Conservation (phyloP, 2,797 vertebrate genomes). For the Garrulus glandarius region DNA sequence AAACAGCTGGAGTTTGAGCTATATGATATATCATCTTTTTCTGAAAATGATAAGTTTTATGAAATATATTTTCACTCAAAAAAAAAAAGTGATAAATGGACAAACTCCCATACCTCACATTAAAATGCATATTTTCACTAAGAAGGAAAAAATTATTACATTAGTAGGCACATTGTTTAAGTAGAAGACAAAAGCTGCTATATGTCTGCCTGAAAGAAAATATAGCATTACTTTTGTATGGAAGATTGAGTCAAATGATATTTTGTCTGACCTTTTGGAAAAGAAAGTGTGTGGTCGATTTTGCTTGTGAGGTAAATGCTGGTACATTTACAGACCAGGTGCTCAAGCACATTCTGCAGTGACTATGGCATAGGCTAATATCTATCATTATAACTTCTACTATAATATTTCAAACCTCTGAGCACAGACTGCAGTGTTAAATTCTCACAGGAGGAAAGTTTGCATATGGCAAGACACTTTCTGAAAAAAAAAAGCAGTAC, state of each 20-base stretch:
- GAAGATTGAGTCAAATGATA: background rate
- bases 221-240: background rate
- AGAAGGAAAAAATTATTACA: fast-evolving
- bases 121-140: background rate
- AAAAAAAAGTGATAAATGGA: background rate
- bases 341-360: fast-evolving
- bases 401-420: background rate
- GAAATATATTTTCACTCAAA: background rate
- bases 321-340: background rate
- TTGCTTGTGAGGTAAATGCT: background rate
- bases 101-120: background rate
- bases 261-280: background rate
- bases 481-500: too few relatives aligned
- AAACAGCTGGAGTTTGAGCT: background rate
- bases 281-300: background rate
- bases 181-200: background rate
- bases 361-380: background rate
- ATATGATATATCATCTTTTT: background rate
- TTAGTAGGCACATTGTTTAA: background rate
- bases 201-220: background rate
- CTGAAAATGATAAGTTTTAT: background rate
- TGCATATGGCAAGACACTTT: background rate
- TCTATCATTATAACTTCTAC: background rate
- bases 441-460: background rate
- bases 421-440: background rate